A percentile compares a stretch with the other conserved stretches of the same genome.
Evolutionary conservation across 2,888 invertebrate species (phyloP).

Genomic region (Tinea semifulvella): DNA sequence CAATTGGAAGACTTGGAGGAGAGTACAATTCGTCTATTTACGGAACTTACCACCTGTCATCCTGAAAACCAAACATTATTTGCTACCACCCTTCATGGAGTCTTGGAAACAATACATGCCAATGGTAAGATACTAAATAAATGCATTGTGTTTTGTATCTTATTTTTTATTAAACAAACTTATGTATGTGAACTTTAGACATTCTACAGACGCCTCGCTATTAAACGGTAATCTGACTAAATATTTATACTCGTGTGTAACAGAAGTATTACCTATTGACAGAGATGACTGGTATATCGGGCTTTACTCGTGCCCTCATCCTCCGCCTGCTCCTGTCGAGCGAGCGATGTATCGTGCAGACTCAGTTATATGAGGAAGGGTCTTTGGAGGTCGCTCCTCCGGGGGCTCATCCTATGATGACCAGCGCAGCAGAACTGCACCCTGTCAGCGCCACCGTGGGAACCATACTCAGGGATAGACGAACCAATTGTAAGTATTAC

Average conservation of each 20-base stretch:
- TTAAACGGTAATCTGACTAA: no score
- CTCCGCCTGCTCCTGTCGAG: constrained; percentile 87
- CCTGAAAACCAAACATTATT: constrained; percentile 84
- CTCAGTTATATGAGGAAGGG: constrained; percentile 54
- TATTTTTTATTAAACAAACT: no score
- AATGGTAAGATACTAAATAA: constrained; percentile 31
- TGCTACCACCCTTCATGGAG: constrained; percentile 80
- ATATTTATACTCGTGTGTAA: no score
- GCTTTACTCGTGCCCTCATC: constrained; percentile 87
- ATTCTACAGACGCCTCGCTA: no score
- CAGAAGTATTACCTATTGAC: no score
- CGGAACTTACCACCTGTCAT: constrained; percentile 86
- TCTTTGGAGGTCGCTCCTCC: constrained; percentile 17
- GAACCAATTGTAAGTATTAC: no score
- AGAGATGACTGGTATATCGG: constrained; percentile 74
- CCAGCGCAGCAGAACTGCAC: constrained; percentile 71
- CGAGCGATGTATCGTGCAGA: constrained; percentile 82
- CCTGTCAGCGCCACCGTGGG: constrained; percentile 80
- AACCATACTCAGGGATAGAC: constrained; percentile 74
- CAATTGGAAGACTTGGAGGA: constrained; percentile 73
- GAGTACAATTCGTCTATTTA: constrained; percentile 82
- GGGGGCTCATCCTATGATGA: constrained; percentile 29
- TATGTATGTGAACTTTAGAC: no score
- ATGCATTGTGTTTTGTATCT: no score
- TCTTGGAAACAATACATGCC: constrained; percentile 69